A percentile compares a stretch with the other conserved stretches of the same genome.
Evolutionary conservation across 2,888 invertebrate genomes (phyloP).

Genomic region (Drosophila histrio): DNA sequence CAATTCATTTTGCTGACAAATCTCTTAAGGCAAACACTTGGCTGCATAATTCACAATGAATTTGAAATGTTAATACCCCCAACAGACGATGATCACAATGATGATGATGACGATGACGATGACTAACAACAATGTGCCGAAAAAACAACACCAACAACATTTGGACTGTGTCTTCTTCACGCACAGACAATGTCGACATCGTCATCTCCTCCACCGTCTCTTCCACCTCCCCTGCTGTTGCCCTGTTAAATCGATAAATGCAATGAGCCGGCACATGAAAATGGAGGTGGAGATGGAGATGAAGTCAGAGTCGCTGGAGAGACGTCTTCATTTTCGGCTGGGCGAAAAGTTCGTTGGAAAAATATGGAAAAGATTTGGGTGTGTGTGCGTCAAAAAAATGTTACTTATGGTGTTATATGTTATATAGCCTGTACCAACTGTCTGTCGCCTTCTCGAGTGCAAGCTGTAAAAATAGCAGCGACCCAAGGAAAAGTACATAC

Average conservation of each 20-base stretch:
- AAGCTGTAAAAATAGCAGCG: constrained; percentile 58
- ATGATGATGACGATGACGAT: constrained; percentile 30
- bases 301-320: constrained; percentile 14
- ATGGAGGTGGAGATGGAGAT: neutral
- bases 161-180: constrained; percentile 48
- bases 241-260: constrained; percentile 73
- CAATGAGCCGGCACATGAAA: constrained; percentile 61
- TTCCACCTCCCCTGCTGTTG: constrained; percentile 1
- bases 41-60: constrained; percentile 40
- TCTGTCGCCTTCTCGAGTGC: constrained; percentile 27
- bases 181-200: constrained; percentile 59
- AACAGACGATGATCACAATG: constrained; percentile 21
- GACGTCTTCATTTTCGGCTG: constrained; percentile 38
- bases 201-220: neutral
- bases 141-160: constrained; percentile 39
- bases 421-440: constrained; percentile 15
- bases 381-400: constrained; percentile 58
- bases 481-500: constrained; percentile 17
- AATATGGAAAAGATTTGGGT: constrained; percentile 36
- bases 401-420: constrained; percentile 61
- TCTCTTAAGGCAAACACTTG: constrained; percentile 45
- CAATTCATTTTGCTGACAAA: constrained; percentile 30
- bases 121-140: constrained; percentile 64
- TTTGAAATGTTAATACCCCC: constrained; percentile 57
- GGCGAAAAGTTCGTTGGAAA: constrained; percentile 29